phyloP scores from a whole-genome alignment of 2,113 vertebrate genomes.

The Mobula birostris region DNA sequence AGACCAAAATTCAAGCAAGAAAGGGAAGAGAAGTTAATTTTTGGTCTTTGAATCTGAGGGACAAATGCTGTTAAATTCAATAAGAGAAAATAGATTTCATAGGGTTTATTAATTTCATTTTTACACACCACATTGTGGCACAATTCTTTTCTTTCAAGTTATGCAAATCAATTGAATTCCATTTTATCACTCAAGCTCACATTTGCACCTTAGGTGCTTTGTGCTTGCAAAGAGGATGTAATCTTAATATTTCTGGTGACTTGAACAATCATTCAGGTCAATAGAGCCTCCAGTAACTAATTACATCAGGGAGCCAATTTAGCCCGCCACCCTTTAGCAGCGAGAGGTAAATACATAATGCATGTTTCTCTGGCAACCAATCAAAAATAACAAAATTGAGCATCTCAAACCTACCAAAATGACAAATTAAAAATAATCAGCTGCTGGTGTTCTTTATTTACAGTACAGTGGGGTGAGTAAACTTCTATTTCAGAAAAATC shows the following conservation, averaged over 20 bases:
- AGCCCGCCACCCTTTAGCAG: conserved; percentile 55
- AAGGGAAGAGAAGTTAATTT: background rate
- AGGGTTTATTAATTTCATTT: conserved; percentile 12
- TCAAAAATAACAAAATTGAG: conserved; percentile 46
- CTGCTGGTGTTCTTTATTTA: conserved; percentile 47
- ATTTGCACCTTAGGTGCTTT: conserved; percentile 51
- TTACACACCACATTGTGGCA: conserved; percentile 17
- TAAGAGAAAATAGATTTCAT: conserved; percentile 3
- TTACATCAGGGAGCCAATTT: conserved; percentile 66
- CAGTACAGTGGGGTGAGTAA: background rate
- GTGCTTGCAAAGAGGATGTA: conserved; percentile 51
- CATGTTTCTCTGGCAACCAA: conserved; percentile 51
- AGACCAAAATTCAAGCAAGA: background rate
- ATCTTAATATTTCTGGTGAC: conserved; percentile 54
- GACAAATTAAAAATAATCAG: conserved; percentile 57
- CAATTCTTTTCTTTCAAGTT: conserved; percentile 24
- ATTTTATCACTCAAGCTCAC: conserved; percentile 62
- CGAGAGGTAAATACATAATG: conserved; percentile 52
- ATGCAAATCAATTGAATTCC: conserved; percentile 38
- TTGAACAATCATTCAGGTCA: conserved; percentile 63
- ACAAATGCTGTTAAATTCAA: background rate
- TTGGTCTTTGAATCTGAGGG: background rate
- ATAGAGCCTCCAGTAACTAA: conserved; percentile 64
- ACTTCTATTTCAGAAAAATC: background rate
- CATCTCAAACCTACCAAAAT: conserved; percentile 48